Evolutionary conservation across 2,797 vertebrate species (phyloP), one percentile per base, ranked within the genome.

Genomic region (Aphelocoma californica): DNA sequence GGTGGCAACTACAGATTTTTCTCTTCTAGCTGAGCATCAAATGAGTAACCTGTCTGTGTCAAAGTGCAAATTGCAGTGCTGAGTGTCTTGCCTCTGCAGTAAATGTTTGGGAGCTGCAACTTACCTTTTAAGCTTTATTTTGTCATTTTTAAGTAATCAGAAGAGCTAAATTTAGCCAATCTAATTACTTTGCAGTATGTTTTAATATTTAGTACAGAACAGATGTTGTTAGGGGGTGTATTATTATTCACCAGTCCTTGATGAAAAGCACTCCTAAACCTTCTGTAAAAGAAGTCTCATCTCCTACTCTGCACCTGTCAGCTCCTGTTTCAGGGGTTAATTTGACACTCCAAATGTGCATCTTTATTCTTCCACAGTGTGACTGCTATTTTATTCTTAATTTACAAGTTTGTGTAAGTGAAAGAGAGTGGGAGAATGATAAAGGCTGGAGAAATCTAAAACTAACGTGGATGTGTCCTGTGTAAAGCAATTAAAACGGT

Each of bases 241-340:
- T 86, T 91, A 77, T 45, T 16, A 13, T 74, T 74, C 65, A 51
- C 23, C 8, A 87, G 65, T 10, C 28, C 20, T 25, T 67, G 60
- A 89, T 86, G 89, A 85, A 81, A 89, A 88, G 34, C 14, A 5
- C 25, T 81, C 66, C 70, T 82, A 50, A 70, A 69, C 74, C 31
- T 38, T n/a, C 23, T 42, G 48, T 86, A 51, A 89, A 75, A 66
- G 69, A 51, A 88, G 47, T 57, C 81, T 90, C 26, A 84, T 89
- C 79, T 92, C 66, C 91, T 74, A 9, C 90, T 92, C 73, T 83
- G 81, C 96, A 96, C 84, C 94, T 93, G 94, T 73, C 86, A 57
- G 84, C 69, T 95, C 78, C 77, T 42, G 25, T 94, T 94, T 86
- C 94, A 57, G 83, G 87, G 73, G 38, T 93, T 93, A 29, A 93